These are phyloP conservation scores for Bradypodion pumilum DNA, from an alignment of 2,797 vertebrate genomes.

Conservation along the genomic window DNA sequence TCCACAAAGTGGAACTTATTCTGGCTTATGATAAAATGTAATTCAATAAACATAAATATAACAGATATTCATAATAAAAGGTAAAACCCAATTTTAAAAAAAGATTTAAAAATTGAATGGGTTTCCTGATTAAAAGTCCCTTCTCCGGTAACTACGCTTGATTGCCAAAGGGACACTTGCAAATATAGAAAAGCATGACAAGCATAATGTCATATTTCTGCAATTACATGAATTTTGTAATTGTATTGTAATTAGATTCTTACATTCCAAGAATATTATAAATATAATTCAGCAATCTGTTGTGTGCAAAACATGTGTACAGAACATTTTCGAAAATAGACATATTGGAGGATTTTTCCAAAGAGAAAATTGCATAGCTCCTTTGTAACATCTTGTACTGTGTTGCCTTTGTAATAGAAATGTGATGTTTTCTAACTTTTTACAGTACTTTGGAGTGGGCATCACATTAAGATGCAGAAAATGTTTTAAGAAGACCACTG, in stretches of 20 bases:
- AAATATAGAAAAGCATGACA: neutral
- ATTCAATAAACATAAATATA: neutral
- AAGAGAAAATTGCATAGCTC: neutral
- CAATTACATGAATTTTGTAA: neutral
- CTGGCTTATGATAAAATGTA: neutral
- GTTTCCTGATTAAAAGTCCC: neutral
- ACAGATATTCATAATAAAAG: neutral
- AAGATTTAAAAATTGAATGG: neutral
- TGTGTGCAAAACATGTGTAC: neutral
- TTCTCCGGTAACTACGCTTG: neutral
- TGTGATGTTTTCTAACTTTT: neutral
- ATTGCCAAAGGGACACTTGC: neutral
- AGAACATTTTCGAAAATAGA: neutral
- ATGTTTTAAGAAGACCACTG: neutral
- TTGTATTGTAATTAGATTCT: neutral
- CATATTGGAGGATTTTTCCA: neutral
- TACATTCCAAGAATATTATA: too few species aligned
- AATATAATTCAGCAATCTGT: neutral
- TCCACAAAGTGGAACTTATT: neutral
- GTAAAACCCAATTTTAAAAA: neutral
- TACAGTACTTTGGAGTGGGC: neutral
- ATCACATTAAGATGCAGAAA: neutral
- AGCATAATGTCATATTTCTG: neutral
- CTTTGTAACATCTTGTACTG: neutral
- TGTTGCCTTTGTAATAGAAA: neutral